Conservation (phyloP, 2,113 vertebrate genomes). For the Clinocottus analis region DNA sequence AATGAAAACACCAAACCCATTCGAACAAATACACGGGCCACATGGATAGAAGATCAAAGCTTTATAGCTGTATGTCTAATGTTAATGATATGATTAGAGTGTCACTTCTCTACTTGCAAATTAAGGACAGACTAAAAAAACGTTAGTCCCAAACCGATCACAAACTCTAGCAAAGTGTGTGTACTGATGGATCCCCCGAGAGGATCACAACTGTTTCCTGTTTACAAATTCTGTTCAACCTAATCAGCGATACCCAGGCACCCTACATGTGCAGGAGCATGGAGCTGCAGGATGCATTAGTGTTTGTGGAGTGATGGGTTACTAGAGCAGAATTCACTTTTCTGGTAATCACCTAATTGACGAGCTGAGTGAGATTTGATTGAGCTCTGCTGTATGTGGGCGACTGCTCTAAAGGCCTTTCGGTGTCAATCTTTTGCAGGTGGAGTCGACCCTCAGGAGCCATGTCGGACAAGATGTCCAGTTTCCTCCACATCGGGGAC, state of each 20-base stretch:
- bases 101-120: background rate
- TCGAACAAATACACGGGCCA: background rate
- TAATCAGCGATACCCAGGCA: background rate
- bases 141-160: background rate
- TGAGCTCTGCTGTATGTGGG: background rate
- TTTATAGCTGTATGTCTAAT: background rate
- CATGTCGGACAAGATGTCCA: slow-evolving; percentile 99
- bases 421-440: slow-evolving; percentile 72
- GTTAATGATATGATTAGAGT: background rate
- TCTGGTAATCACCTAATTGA: background rate
- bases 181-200: background rate
- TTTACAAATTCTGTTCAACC: background rate
- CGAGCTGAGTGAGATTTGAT: background rate
- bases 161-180: background rate
- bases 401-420: background rate
- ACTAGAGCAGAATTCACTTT: background rate
- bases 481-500: slow-evolving; percentile 99
- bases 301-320: background rate
- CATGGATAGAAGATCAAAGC: background rate
- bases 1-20: background rate
- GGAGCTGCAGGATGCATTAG: background rate
- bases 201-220: background rate
- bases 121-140: background rate
- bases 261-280: background rate
- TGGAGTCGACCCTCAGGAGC: slow-evolving; percentile 73